phyloP scores from a whole-genome alignment of 2,888 invertebrate genomes.

The Automeris io region DNA sequence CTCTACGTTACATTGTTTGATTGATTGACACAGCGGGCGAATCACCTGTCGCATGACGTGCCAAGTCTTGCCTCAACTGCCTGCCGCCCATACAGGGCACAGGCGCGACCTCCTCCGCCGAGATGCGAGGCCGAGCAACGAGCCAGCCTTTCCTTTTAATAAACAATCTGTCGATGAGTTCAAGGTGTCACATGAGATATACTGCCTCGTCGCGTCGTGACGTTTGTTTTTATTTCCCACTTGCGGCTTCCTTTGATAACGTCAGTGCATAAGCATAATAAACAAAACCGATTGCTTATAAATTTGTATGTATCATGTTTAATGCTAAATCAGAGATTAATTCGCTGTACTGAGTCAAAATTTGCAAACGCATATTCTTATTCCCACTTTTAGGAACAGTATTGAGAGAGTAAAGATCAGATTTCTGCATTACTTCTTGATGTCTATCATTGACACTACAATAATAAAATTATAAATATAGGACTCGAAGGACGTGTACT shows the following conservation, averaged over 20 bases:
- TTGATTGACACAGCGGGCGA: conserved; percentile 19
- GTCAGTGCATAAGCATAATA: background rate
- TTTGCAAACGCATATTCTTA: too few species aligned
- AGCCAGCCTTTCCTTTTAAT: conserved; percentile 48
- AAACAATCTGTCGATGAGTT: conserved; percentile 39
- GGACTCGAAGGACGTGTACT: too few species aligned
- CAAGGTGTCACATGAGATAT: conserved; percentile 33
- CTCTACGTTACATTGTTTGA: conserved; percentile 16
- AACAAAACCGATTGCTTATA: too few species aligned
- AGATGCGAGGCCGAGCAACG: conserved; percentile 42
- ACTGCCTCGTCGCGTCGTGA: conserved; percentile 10
- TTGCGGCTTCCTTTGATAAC: conserved; percentile 1
- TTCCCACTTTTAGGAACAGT: too few species aligned
- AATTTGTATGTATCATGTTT: too few species aligned
- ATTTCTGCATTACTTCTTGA: too few species aligned
- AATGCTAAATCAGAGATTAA: too few species aligned
- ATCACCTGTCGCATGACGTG: conserved; percentile 16
- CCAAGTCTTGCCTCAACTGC: conserved; percentile 50
- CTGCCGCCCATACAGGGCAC: conserved; percentile 52
- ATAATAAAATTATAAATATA: too few species aligned
- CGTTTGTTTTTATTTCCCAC: background rate
- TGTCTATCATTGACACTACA: too few species aligned
- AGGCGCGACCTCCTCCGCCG: conserved; percentile 45
- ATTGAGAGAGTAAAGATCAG: too few species aligned
- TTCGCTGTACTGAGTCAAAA: too few species aligned